A percentile compares a stretch with the other conserved stretches of the same genome.
Conservation (phyloP, 2,888 invertebrate species). For the Steinernema hermaphroditum region DNA sequence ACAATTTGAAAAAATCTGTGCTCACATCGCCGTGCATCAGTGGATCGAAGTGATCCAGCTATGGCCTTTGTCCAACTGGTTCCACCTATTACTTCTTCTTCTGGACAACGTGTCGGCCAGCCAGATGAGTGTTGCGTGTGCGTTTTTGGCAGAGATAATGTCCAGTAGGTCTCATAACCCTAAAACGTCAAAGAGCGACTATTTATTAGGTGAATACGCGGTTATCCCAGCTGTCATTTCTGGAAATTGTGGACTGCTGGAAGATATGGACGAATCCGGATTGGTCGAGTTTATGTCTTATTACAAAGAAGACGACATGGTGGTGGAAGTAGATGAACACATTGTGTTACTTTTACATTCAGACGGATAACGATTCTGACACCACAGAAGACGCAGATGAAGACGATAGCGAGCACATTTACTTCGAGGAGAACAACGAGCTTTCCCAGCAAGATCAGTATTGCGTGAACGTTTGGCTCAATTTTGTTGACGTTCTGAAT, state of each 20-base stretch:
- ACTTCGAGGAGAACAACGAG: background rate
- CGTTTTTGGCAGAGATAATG: background rate
- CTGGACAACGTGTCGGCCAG: background rate
- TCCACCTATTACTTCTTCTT: background rate
- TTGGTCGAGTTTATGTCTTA: background rate
- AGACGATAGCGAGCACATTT: background rate
- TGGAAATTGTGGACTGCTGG: background rate
- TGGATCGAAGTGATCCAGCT: slow-evolving; percentile 5
- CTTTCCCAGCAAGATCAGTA: slow-evolving; percentile 11
- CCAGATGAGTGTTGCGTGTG: background rate
- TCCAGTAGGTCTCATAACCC: background rate
- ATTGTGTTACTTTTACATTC: background rate
- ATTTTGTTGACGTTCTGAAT: background rate
- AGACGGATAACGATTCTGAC: background rate
- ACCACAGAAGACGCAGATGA: slow-evolving; percentile 2
- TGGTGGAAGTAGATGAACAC: background rate
- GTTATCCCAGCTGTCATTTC: slow-evolving; percentile 5
- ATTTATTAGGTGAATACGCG: background rate
- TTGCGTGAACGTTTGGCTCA: slow-evolving; percentile 15
- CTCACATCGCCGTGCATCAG: background rate
- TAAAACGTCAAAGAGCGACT: no score
- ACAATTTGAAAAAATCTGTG: background rate
- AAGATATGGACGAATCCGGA: background rate
- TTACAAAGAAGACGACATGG: background rate
- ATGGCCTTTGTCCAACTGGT: background rate